Conservation (phyloP, 2,797 vertebrate genomes). For the Dermochelys coriacea region DNA sequence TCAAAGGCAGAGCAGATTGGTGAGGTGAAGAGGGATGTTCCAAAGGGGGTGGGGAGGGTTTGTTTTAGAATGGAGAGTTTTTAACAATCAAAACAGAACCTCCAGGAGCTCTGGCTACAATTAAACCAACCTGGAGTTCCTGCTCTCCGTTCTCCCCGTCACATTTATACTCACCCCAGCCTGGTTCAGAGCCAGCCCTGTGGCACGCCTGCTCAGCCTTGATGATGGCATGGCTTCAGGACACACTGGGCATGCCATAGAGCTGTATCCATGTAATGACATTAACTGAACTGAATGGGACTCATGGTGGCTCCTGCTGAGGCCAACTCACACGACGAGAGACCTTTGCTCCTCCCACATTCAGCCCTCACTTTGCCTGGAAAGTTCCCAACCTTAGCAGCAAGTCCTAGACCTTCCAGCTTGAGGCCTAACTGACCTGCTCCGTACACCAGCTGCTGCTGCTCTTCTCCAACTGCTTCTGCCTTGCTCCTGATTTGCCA, state of each 20-base stretch:
- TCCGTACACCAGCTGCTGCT: not conserved
- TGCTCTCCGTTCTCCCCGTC: too few relatives aligned
- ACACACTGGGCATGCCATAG: slow-evolving; percentile 47
- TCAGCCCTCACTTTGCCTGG: not conserved
- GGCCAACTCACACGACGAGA: slow-evolving; percentile 42
- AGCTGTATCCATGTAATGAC: slow-evolving; percentile 43
- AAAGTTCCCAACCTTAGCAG: not conserved
- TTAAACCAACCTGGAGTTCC: not conserved
- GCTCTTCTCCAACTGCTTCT: not conserved
- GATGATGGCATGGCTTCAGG: slow-evolving; percentile 17
- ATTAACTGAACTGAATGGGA: slow-evolving; percentile 57
- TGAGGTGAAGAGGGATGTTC: not conserved
- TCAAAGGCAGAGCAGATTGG: not conserved
- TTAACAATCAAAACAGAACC: not conserved
- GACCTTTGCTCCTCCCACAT: slow-evolving; percentile 19
- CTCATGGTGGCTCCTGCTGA: slow-evolving; percentile 42
- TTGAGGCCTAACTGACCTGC: not conserved
- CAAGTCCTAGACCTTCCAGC: not conserved
- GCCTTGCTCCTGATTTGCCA: not conserved
- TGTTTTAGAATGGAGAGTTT: not conserved
- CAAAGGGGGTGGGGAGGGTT: not conserved
- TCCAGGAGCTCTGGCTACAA: not conserved
- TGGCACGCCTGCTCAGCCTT: not conserved
- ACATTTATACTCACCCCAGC: not conserved
- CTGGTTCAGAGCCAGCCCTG: not conserved